A percentile compares a stretch with the other conserved stretches of the same genome.
These are phyloP conservation scores for Nomia melanderi DNA, from an alignment of 1,140 invertebrate genomes.

Conservation along the genomic window DNA sequence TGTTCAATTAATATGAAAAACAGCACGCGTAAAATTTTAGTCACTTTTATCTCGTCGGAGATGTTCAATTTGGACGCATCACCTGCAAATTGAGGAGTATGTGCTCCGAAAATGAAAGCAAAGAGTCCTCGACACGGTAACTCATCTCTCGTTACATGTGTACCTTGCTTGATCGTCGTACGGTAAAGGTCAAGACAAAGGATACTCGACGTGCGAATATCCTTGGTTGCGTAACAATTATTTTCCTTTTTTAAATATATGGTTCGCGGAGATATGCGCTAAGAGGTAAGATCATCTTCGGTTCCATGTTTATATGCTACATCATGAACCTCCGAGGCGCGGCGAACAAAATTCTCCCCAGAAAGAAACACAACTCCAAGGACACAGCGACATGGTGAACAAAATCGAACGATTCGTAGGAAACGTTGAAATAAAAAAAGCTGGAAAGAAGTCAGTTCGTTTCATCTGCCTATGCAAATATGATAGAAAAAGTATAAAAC, in stretches of 20 bases:
- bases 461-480: neutral
- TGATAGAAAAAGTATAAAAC: neutral
- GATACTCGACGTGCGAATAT: neutral
- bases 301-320: neutral
- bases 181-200: neutral
- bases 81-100: too few relatives aligned
- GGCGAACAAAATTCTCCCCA: neutral
- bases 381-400: neutral
- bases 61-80: too few relatives aligned
- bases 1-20: too few relatives aligned
- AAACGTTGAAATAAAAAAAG: too few relatives aligned
- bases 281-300: neutral
- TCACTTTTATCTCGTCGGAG: too few relatives aligned
- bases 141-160: neutral
- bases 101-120: too few relatives aligned
- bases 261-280: neutral
- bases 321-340: neutral
- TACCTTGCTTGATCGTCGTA: neutral
- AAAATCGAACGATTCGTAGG: neutral
- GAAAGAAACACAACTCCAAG: neutral
- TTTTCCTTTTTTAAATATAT: neutral
- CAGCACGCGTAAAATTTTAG: too few relatives aligned
- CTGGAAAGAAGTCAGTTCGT: neutral
- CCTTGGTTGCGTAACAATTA: neutral
- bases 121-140: neutral